Conservation (phyloP, 2,113 vertebrate genomes). For the Zootoca vivipara region DNA sequence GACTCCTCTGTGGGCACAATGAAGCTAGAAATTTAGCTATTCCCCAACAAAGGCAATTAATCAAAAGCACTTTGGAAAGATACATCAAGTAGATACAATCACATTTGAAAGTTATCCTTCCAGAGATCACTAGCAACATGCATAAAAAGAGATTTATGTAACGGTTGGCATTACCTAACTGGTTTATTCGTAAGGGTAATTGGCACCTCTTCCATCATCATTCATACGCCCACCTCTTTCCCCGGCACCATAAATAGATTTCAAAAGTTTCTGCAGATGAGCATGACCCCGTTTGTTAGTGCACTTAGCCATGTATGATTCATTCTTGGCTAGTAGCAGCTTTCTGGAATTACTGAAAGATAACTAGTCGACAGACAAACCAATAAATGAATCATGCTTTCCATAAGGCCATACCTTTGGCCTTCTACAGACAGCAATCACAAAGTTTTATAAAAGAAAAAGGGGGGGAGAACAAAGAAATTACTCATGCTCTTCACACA, state of each 20-base stretch:
- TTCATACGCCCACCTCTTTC: slow-evolving; percentile 69
- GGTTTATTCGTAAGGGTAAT: slow-evolving; percentile 62
- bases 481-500: slow-evolving; percentile 81
- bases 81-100: neutral
- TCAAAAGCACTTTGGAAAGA: neutral
- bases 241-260: slow-evolving; percentile 72
- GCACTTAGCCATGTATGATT: slow-evolving; percentile 73
- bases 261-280: slow-evolving; percentile 72
- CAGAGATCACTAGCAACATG: slow-evolving; percentile 14
- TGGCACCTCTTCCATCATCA: slow-evolving; percentile 67
- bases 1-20: neutral
- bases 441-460: slow-evolving; percentile 68
- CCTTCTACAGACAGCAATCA: slow-evolving; percentile 81
- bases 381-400: slow-evolving; percentile 84
- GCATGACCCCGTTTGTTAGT: slow-evolving; percentile 73
- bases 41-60: slow-evolving; percentile 23
- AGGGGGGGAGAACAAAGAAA: slow-evolving; percentile 78
- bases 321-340: slow-evolving; percentile 72
- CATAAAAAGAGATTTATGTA: slow-evolving; percentile 54
- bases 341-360: slow-evolving; percentile 74
- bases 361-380: slow-evolving; percentile 76
- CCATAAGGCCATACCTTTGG: slow-evolving; percentile 80
- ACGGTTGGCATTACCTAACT: slow-evolving; percentile 51
- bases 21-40: neutral
- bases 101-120: slow-evolving; percentile 27